Evolutionary conservation across 2,113 vertebrate species (phyloP).

Genomic region (Pomatorhinus ruficollis): DNA sequence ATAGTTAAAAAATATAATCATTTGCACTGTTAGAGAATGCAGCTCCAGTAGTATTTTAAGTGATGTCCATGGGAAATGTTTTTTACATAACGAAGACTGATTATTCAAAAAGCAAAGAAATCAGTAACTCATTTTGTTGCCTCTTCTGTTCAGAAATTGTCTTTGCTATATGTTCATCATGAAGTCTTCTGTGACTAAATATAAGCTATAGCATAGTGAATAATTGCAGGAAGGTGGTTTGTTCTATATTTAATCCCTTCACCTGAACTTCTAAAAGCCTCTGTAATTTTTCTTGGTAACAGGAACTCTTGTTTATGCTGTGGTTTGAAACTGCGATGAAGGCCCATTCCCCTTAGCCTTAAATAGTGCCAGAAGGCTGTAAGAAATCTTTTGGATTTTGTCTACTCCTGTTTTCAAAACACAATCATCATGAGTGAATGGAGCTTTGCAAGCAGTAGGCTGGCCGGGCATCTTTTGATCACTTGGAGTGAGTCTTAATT

Average conservation of each 20-base stretch:
- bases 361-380: constrained; percentile 14
- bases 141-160: neutral
- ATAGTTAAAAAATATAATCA: neutral
- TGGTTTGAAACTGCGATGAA: constrained; percentile 13
- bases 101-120: constrained; percentile 1
- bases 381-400: constrained; percentile 38
- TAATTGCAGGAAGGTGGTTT: neutral
- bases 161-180: neutral
- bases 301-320: neutral
- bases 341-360: neutral
- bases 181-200: neutral
- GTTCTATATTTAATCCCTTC: neutral
- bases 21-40: neutral
- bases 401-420: constrained; percentile 16
- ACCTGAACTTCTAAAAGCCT: neutral
- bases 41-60: neutral
- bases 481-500: constrained; percentile 39
- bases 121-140: neutral
- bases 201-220: neutral
- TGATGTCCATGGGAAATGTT: neutral
- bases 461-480: constrained; percentile 47
- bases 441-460: neutral
- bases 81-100: neutral
- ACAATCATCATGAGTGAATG: neutral
- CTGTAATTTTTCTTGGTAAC: neutral